Base-by-base conservation (phyloP, 2,113 vertebrate species). In the Mobula hypostoma region DNA sequence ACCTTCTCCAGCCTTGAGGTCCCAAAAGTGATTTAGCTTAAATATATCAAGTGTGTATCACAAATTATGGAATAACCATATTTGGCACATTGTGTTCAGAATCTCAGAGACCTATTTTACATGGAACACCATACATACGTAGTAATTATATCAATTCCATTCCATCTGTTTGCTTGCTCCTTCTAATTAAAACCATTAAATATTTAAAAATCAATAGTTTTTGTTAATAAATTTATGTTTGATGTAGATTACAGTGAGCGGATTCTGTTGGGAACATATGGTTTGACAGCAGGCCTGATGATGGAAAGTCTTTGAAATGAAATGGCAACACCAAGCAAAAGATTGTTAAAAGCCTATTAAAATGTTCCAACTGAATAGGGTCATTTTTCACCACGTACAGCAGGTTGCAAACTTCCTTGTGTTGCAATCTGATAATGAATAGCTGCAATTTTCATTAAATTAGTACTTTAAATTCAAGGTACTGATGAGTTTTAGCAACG, bases 131-230 rank as follows among this genome's bases (percentile, higher is more conserved):
- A 7, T 32, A 1, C 29, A 0, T 17, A 68, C 2, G 85, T 29
- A 90, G 66, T 66, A 32, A 90, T 90, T 17, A 90, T 32, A 66
- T 66, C 32, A 66, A 66, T 32, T 68, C 12, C 29, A 90, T 90
- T 90, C 85, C 61, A 90, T 90, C 85, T 90, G 85, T 68, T 90
- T 66, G 29, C 85, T 32, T 90, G 58, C n/a, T 66, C 27, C 83
- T 27, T 5, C 83, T 68, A 66, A 90, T 90, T 90, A 68, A 90
- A 90, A 32, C 85, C 29, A 90, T 36, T 66, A 90, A 90, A 90
- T 90, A 90, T 68, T 66, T 66, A 32, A 32, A 32, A 66, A 90
- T 32, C 85, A 90, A 90, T 90, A 90, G 66, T 90, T 66, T 90
- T 74, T 90, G 85, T 63, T 66, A 66, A 66, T 90, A 68, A 7